Conservation (phyloP, 2,797 vertebrate genomes). For the Micrastur ruficollis region DNA sequence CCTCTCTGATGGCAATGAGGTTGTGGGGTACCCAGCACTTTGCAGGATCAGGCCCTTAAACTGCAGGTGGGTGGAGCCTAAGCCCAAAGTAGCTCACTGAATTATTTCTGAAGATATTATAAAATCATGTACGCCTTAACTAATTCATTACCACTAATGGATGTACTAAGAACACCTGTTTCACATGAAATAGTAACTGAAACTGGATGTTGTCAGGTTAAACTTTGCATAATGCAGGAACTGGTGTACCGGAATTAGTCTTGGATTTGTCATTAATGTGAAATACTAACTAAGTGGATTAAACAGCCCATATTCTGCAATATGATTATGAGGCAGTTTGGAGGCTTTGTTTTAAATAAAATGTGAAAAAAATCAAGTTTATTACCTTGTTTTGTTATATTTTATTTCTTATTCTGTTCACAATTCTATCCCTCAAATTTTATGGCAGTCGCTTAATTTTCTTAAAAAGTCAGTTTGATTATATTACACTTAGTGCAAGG, state of each 20-base stretch:
- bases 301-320: neutral
- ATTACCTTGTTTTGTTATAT: conserved; percentile 57
- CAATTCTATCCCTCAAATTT: conserved; percentile 34
- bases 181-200: conserved; percentile 20
- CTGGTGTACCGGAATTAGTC: neutral
- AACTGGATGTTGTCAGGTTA: conserved; percentile 1
- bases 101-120: conserved; percentile 59
- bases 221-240: conserved; percentile 25
- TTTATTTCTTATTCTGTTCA: conserved; percentile 37
- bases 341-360: conserved; percentile 62
- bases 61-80: neutral
- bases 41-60: neutral
- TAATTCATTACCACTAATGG: neutral
- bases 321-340: conserved; percentile 38
- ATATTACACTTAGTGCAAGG: conserved; percentile 68
- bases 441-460: conserved; percentile 58
- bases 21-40: neutral
- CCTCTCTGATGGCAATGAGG: neutral
- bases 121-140: neutral
- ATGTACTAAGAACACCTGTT: conserved; percentile 10
- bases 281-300: neutral
- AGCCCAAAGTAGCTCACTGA: neutral
- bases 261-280: conserved; percentile 26
- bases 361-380: conserved; percentile 42
- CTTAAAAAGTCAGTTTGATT: conserved; percentile 52